These are phyloP conservation scores for Drosophila nigromelanica DNA, from an alignment of 1,140 invertebrate species.

Conservation along the genomic window DNA sequence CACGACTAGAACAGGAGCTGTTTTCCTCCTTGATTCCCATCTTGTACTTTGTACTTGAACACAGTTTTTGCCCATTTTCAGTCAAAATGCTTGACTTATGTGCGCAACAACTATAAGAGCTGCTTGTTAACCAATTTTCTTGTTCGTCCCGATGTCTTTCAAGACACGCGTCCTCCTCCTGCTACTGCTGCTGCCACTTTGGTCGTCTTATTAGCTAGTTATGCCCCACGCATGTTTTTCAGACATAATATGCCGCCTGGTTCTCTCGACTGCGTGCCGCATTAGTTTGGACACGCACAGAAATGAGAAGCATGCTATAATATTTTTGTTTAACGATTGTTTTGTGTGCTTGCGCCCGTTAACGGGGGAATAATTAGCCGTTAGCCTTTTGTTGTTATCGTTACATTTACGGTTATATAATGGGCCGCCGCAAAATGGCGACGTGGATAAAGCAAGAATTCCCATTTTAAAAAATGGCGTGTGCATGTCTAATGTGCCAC, in stretches of 20 bases:
- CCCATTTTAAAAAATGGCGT: slow-evolving; percentile 71
- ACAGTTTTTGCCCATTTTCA: slow-evolving; percentile 39
- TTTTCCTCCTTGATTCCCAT: slow-evolving; percentile 3
- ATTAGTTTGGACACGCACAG: slow-evolving; percentile 76
- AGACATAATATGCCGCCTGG: slow-evolving; percentile 21
- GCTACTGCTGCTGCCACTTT: slow-evolving; percentile 1
- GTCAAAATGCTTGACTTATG: slow-evolving; percentile 49
- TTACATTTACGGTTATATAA: slow-evolving; percentile 43
- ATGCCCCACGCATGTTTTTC: slow-evolving; percentile 5
- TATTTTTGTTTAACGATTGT: slow-evolving; percentile 80
- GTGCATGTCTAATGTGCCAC: slow-evolving; percentile 71
- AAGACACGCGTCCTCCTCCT: slow-evolving; percentile 32
- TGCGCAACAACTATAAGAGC: slow-evolving; percentile 13
- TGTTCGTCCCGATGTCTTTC: slow-evolving; percentile 23
- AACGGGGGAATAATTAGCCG: slow-evolving; percentile 77
- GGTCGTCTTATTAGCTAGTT: slow-evolving; percentile 10
- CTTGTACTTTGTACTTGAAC: slow-evolving; percentile 33
- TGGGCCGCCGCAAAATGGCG: slow-evolving; percentile 45
- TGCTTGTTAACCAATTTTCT: slow-evolving; percentile 58
- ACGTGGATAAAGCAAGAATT: slow-evolving; percentile 23
- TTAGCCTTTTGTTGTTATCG: slow-evolving; percentile 52
- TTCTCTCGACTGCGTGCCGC: slow-evolving; percentile 38
- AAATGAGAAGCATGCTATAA: slow-evolving; percentile 53
- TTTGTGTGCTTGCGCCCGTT: slow-evolving; percentile 65
- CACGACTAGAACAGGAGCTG: background rate